These are phyloP conservation scores for Teinopalpus imperialis DNA, from an alignment of 2,888 invertebrate genomes.

Conservation along the genomic window DNA sequence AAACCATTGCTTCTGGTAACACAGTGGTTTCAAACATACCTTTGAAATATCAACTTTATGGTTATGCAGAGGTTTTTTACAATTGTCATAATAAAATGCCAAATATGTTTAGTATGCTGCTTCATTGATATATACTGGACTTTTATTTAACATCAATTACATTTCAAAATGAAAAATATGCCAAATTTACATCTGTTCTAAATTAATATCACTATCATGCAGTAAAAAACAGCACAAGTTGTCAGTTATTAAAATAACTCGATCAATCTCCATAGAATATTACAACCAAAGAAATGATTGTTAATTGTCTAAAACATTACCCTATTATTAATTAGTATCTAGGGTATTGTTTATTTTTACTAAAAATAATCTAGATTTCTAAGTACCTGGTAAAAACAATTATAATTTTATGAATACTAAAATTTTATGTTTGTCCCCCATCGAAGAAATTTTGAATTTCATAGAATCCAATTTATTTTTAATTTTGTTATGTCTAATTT, in stretches of 20 bases:
- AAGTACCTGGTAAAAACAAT: slow-evolving; percentile 14
- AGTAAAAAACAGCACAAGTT: slow-evolving; percentile 25
- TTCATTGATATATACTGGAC: too few species aligned
- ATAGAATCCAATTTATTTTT: background rate
- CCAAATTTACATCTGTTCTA: too few species aligned
- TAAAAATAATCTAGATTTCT: background rate
- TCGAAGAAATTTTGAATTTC: background rate
- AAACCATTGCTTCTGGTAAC: too few species aligned
- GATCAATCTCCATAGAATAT: background rate
- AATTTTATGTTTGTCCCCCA: background rate
- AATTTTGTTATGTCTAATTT: background rate
- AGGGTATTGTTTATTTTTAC: slow-evolving; percentile 10
- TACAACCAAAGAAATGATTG: slow-evolving; percentile 22
- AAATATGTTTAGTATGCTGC: too few species aligned
- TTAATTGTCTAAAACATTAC: slow-evolving; percentile 1
- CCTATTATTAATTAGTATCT: slow-evolving; percentile 18
- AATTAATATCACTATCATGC: too few species aligned
- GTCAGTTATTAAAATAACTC: too few species aligned
- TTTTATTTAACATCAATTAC: too few species aligned
- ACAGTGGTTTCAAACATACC: too few species aligned
- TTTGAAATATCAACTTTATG: too few species aligned
- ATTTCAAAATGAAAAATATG: too few species aligned
- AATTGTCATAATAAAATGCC: too few species aligned
- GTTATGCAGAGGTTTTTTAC: too few species aligned
- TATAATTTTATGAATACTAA: background rate